Base-by-base conservation (phyloP, 1,140 invertebrate species). In the Drosophila carrolli region DNA sequence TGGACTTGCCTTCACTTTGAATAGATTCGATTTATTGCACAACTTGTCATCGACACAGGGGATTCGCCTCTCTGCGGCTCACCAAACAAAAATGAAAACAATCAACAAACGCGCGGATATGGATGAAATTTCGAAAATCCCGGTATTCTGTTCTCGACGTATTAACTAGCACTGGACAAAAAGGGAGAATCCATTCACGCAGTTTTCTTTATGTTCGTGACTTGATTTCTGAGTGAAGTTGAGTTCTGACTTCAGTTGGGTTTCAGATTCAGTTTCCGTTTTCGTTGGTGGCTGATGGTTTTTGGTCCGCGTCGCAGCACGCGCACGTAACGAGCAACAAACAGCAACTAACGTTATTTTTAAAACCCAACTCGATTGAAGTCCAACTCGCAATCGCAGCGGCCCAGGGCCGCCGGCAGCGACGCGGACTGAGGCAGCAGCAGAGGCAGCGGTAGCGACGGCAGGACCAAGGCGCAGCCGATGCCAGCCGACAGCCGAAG, bases 261-360 rank as follows among this genome's bases (percentile, higher is more conserved):
- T 27, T 59, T 66, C 43, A 6, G 59, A 32, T 66, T 62, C 29
- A 8, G 16, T 27, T 61, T 65, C 16, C 35, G 23, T 55, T 79
- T 57, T 27, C 47, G 44, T 43, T 54, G 54, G 44, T 53, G 19
- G 10, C 47, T 67, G 47, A 37, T 75, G 35, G 23, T 74, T 65
- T 68, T 61, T 58, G 46, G 78, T 90, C 72, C 88, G 89, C 81
- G 85, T 90, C 77, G 86, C 78, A 83, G 78, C 90, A 90, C 90
- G 85, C 90, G 83, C 90, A 91, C 90, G 86, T 90, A 83, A 80
- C 90, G 86, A 91, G 90, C 90, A 91, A 90, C 90, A 91, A 91
- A 91, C 90, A 90, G 90, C 86, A 91, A 91, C 90, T 91, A 91
- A 91, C 83, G 90, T 91, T 91, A 90, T 89, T 89, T 91, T 90